Conservation (phyloP, 2,797 vertebrate species). For the Leptatherina wallacei region DNA sequence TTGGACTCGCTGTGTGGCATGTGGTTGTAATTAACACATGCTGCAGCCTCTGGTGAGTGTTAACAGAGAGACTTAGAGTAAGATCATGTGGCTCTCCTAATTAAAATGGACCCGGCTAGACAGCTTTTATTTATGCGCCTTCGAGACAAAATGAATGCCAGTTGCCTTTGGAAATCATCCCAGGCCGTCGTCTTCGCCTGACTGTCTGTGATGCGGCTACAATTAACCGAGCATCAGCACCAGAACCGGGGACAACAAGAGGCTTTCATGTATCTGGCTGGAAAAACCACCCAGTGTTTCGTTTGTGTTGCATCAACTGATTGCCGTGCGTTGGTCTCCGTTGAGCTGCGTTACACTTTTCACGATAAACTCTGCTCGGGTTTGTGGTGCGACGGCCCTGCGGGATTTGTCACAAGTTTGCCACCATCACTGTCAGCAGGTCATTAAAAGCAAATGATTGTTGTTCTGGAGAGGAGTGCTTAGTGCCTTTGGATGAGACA, state of each 20-base stretch:
- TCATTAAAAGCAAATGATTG: constrained; percentile 71
- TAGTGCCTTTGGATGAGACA: constrained; percentile 5
- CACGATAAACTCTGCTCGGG: constrained; percentile 28
- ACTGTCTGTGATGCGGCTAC: constrained; percentile 59
- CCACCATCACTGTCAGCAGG: constrained; percentile 57
- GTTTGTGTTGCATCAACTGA: constrained; percentile 76
- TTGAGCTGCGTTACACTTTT: constrained; percentile 36
- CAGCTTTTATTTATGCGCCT: constrained; percentile 75
- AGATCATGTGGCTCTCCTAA: constrained; percentile 74
- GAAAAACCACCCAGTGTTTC: constrained; percentile 67
- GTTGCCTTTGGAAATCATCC: constrained; percentile 72
- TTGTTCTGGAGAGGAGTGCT: constrained; percentile 29
- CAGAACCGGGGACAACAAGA: constrained; percentile 59
- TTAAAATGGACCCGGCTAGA: constrained; percentile 76
- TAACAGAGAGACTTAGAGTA: constrained; percentile 53
- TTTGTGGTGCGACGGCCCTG: constrained; percentile 33
- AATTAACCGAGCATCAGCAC: constrained; percentile 69
- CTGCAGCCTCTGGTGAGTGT: constrained; percentile 72
- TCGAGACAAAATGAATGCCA: constrained; percentile 71
- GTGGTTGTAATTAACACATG: constrained; percentile 72
- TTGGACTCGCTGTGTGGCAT: constrained; percentile 59
- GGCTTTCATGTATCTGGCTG: constrained; percentile 63
- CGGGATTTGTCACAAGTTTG: constrained; percentile 66
- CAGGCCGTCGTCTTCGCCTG: constrained; percentile 45
- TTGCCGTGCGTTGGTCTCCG: constrained; percentile 41